These are phyloP conservation scores for Blennius ocellaris DNA, from an alignment of 2,113 vertebrate genomes.

Conservation along the genomic window DNA sequence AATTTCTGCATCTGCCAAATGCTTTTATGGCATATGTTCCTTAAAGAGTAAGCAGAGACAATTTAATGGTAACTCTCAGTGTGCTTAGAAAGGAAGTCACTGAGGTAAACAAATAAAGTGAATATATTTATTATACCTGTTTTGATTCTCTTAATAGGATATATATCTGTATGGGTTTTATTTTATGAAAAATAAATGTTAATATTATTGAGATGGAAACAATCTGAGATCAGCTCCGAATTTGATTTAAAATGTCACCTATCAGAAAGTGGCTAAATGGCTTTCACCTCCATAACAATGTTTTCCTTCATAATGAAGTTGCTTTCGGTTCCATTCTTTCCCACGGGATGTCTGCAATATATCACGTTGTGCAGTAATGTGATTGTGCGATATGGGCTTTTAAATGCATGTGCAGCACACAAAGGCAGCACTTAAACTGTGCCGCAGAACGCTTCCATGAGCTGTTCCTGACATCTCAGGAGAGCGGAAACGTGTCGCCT, in stretches of 20 bases:
- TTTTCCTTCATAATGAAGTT: not conserved
- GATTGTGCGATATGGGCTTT: slow-evolving; percentile 6
- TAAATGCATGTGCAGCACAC: not conserved
- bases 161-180: too few species aligned
- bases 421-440: slow-evolving; percentile 7
- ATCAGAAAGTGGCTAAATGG: not conserved
- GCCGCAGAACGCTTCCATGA: slow-evolving; percentile 10
- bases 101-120: not conserved
- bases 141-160: too few species aligned
- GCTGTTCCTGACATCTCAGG: slow-evolving; percentile 7
- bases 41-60: not conserved
- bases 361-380: not conserved
- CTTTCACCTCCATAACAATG: not conserved
- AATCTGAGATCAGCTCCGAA: too few species aligned
- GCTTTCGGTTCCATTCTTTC: not conserved
- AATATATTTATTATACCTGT: not conserved
- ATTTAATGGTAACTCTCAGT: not conserved
- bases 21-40: not conserved
- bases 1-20: not conserved
- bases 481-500: slow-evolving; percentile 12
- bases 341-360: not conserved
- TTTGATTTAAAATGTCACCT: not conserved
- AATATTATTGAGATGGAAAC: too few species aligned
- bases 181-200: not conserved
- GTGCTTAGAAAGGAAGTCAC: not conserved